Percentiles rank a stretch among this genome's conserved stretches.
phyloP scores from a whole-genome alignment of 1,140 invertebrate species.

The Coelopa frigida region DNA sequence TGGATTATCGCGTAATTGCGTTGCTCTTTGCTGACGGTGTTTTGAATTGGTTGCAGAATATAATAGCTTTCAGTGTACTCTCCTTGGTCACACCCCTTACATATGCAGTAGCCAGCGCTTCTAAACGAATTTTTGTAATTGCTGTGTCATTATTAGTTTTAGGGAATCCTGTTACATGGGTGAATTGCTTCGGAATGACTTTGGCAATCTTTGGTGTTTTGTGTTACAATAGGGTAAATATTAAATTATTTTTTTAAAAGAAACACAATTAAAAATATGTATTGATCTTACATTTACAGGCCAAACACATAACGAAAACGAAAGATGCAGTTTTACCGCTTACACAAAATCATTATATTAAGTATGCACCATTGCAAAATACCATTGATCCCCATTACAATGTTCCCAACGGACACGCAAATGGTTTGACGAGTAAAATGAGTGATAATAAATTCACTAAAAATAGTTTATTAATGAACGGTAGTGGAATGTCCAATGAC shows the following conservation, averaged over 20 bases:
- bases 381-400: constrained; percentile 25
- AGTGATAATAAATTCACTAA: not conserved
- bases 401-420: constrained; percentile 16
- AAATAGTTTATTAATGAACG: constrained; percentile 34
- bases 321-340: constrained; percentile 22
- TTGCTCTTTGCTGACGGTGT: constrained; percentile 78
- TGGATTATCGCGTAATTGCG: constrained; percentile 50
- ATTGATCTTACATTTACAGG: constrained; percentile 14
- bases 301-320: constrained; percentile 31
- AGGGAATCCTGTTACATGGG: constrained; percentile 82
- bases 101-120: constrained; percentile 91
- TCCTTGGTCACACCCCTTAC: constrained; percentile 84
- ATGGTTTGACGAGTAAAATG: constrained; percentile 23
- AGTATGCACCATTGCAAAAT: constrained; percentile 30
- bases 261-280: constrained; percentile 3
- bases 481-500: constrained; percentile 33
- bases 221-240: constrained; percentile 64
- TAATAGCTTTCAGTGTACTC: constrained; percentile 89
- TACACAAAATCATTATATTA: constrained; percentile 24
- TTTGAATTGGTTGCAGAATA: constrained; percentile 90
- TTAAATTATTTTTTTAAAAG: not conserved
- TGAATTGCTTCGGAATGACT: constrained; percentile 87
- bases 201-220: constrained; percentile 86
- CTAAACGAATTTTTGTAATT: constrained; percentile 93
- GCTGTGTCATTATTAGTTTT: constrained; percentile 79